Conservation (phyloP, 2,888 invertebrate species). For the Perizoma affinitatum region DNA sequence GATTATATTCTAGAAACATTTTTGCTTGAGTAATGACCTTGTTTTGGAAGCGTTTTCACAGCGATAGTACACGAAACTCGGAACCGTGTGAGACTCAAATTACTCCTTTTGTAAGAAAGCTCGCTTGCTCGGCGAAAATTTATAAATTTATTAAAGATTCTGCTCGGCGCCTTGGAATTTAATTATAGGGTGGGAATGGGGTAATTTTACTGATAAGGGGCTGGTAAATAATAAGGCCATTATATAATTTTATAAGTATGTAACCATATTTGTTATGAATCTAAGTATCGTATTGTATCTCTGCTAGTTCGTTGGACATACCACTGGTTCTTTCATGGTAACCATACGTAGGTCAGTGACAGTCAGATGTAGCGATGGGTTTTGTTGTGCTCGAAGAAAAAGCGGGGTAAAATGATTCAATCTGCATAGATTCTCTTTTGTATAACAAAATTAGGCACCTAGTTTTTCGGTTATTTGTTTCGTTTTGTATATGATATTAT, state of each 20-base stretch:
- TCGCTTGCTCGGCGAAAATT: constrained; percentile 61
- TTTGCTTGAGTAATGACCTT: too few relatives aligned
- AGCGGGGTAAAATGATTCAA: too few relatives aligned
- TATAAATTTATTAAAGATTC: constrained; percentile 78
- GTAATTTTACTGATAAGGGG: constrained; percentile 9
- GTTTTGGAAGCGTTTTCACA: constrained; percentile 1
- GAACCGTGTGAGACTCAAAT: constrained; percentile 60
- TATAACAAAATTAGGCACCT: too few relatives aligned
- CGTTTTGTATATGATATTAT: too few relatives aligned
- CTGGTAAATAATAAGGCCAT: constrained; percentile 5
- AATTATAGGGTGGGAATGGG: constrained; percentile 49
- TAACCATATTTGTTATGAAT: background rate
- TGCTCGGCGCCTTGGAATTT: constrained; percentile 51
- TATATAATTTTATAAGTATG: background rate
- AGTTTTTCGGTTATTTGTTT: too few relatives aligned
- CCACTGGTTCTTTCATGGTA: background rate
- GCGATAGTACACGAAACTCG: constrained; percentile 23
- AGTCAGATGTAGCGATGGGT: too few relatives aligned
- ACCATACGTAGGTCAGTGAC: constrained; percentile 12
- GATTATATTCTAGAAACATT: too few relatives aligned
- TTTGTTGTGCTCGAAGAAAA: too few relatives aligned
- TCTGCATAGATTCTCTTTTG: too few relatives aligned
- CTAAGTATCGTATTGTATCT: background rate
- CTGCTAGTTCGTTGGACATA: background rate
- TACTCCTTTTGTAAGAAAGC: constrained; percentile 73